Conservation (phyloP, 1,140 invertebrate species). For the Drosophila baimaii region DNA sequence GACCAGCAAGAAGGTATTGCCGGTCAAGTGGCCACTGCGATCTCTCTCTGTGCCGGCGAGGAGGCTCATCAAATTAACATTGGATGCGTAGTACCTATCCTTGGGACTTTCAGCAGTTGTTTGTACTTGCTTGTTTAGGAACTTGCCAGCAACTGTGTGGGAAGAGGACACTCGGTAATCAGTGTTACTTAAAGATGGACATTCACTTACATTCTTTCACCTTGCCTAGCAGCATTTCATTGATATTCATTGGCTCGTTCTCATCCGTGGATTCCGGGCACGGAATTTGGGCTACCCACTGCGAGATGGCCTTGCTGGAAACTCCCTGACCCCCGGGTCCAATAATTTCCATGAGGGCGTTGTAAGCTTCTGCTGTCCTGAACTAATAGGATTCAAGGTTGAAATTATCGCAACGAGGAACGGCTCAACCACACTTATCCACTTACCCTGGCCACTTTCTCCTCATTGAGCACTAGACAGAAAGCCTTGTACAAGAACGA, state of each 20-base stretch:
- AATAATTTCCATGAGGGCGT: background rate
- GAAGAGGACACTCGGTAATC: background rate
- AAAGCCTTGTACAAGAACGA: background rate
- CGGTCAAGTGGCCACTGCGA: background rate
- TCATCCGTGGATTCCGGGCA: background rate
- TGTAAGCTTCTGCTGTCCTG: constrained; percentile 3
- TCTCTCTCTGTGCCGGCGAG: background rate
- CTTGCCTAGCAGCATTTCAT: background rate
- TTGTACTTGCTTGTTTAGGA: background rate
- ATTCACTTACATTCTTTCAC: constrained; percentile 16
- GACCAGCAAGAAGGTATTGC: constrained; percentile 2
- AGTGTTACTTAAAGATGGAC: too few relatives aligned
- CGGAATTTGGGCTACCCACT: background rate
- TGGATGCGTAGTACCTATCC: background rate
- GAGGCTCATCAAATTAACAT: background rate
- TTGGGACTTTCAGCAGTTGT: background rate
- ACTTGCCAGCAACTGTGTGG: constrained; percentile 6
- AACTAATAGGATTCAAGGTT: constrained; percentile 1
- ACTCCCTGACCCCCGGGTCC: background rate
- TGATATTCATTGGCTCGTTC: background rate
- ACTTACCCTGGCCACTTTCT: constrained; percentile 6
- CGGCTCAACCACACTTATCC: background rate
- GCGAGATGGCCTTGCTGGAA: background rate
- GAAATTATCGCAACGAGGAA: background rate
- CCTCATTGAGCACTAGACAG: background rate